Conservation (phyloP, 2,888 invertebrate species). For the Syritta pipiens region DNA sequence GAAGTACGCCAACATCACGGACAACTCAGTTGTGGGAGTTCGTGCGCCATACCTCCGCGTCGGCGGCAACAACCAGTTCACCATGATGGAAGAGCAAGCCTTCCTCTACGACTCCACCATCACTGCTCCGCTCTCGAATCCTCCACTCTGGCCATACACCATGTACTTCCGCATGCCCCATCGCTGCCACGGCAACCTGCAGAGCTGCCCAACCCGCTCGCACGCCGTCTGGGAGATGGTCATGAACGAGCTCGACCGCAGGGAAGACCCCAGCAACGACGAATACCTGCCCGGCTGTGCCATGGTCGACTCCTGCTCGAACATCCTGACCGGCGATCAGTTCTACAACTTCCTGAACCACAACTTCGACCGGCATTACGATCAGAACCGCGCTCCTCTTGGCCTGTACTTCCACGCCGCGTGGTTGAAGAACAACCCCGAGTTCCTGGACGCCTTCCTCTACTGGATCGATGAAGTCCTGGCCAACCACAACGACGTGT, state of each 20-base stretch:
- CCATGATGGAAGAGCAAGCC: constrained; percentile 98
- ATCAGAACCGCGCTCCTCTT: constrained; percentile 92
- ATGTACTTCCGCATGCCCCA: constrained; percentile 98
- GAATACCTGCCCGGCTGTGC: constrained; percentile 94
- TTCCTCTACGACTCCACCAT: constrained; percentile 98
- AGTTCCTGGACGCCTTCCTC: constrained; percentile 93
- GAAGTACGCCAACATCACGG: constrained; percentile 93
- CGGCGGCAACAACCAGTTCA: constrained; percentile 97
- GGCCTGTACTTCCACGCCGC: constrained; percentile 96
- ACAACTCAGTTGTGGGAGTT: constrained; percentile 94
- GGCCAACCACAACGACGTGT: constrained; percentile 92
- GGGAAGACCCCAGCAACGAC: constrained; percentile 93
- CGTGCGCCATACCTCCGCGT: constrained; percentile 94
- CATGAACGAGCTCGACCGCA: constrained; percentile 94
- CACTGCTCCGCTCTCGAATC: constrained; percentile 93
- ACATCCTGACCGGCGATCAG: constrained; percentile 94
- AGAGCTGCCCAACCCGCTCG: constrained; percentile 93
- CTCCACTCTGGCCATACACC: constrained; percentile 98
- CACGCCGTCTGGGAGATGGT: constrained; percentile 98
- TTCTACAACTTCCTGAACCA: constrained; percentile 96
- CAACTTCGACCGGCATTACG: constrained; percentile 95
- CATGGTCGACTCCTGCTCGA: constrained; percentile 97
- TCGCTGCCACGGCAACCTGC: constrained; percentile 94
- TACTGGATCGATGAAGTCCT: constrained; percentile 96
- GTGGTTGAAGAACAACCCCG: constrained; percentile 95